These are phyloP conservation scores for Drosophila multiciliata DNA, from an alignment of 2,888 invertebrate species.

Conservation along the genomic window DNA sequence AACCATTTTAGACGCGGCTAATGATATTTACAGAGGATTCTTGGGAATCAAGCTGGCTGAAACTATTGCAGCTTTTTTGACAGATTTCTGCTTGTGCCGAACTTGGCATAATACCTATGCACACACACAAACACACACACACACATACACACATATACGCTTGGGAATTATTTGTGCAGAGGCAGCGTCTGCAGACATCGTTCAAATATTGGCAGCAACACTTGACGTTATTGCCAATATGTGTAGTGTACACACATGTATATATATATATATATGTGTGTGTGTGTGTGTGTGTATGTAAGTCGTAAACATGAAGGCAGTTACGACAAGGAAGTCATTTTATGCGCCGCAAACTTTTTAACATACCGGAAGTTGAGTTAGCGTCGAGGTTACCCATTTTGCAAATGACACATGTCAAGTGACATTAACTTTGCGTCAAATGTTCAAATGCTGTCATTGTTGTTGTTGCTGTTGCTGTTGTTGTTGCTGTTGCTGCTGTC, in stretches of 20 bases:
- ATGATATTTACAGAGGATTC: constrained; percentile 38
- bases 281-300: constrained; percentile 21
- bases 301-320: constrained; percentile 78
- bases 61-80: constrained; percentile 64
- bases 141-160: background rate
- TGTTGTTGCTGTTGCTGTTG: constrained; percentile 27
- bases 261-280: constrained; percentile 5
- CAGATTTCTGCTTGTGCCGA: constrained; percentile 49
- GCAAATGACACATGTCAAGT: constrained; percentile 84
- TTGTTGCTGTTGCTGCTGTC: constrained; percentile 48
- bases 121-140: constrained; percentile 9
- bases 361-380: constrained; percentile 81
- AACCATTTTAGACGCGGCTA: background rate
- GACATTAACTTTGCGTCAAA: constrained; percentile 82
- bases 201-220: constrained; percentile 75
- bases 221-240: constrained; percentile 80
- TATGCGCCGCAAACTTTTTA: constrained; percentile 82
- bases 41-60: constrained; percentile 26
- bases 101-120: constrained; percentile 44
- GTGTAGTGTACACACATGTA: constrained; percentile 40
- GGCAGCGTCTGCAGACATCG: constrained; percentile 62
- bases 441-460: constrained; percentile 51
- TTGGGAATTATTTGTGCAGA: constrained; percentile 34
- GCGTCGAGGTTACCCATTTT: constrained; percentile 79
- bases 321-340: constrained; percentile 79